Evolutionary conservation across 2,797 vertebrate species (phyloP).

Genomic region (Eidolon dupreanum): DNA sequence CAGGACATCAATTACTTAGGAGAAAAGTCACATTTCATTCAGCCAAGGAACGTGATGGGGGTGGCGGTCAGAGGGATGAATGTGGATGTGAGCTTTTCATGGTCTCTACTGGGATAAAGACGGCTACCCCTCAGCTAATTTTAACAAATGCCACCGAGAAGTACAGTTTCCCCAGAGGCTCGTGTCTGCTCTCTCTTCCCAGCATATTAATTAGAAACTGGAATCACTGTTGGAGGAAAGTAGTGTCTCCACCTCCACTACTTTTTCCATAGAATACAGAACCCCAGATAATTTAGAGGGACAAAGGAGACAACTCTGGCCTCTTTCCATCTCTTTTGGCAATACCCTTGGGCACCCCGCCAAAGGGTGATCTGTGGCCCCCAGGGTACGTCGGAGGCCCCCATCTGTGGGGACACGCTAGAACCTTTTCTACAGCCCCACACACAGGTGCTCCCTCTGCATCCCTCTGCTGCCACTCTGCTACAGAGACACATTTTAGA

Average conservation of each 20-base stretch:
- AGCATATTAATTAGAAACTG: constrained; percentile 57
- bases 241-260: not conserved
- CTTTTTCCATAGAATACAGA: not conserved
- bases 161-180: constrained; percentile 39
- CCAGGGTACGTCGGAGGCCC: fast-evolving
- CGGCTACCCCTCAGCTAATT: constrained; percentile 55
- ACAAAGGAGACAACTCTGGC: not conserved
- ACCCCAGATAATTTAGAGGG: not conserved
- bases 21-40: constrained; percentile 84
- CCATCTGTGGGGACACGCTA: no score
- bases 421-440: not conserved
- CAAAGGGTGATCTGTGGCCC: not conserved
- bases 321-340: no score
- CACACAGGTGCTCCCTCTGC: not conserved
- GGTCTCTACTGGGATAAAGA: constrained; percentile 3
- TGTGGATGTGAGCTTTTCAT: constrained; percentile 9
- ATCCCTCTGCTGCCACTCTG: not conserved
- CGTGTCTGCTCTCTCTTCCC: constrained; percentile 28
- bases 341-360: not conserved
- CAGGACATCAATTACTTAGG: constrained; percentile 83
- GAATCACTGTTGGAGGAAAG: constrained; percentile 1
- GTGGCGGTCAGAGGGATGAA: constrained; percentile 10
- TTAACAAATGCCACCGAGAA: constrained; percentile 62
- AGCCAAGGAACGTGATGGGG: constrained; percentile 65
- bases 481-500: not conserved